Evolutionary conservation across 2,113 vertebrate species (phyloP).

Genomic region (Uropsilus gracilis): DNA sequence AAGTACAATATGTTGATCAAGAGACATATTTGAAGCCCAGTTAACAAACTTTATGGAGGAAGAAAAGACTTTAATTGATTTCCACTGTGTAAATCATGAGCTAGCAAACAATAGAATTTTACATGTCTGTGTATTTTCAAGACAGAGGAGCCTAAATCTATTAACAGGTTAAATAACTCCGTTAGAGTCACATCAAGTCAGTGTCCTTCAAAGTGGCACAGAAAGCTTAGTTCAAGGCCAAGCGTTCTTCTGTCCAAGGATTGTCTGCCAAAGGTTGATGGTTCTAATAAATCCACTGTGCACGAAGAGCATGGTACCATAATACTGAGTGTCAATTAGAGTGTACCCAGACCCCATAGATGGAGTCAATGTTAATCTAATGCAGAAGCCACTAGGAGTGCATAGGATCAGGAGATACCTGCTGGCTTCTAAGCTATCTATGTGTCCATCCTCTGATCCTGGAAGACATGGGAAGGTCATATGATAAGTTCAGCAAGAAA

Average conservation of each 20-base stretch:
- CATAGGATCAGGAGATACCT: not conserved
- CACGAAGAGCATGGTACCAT: not conserved
- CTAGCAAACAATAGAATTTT: conserved; percentile 48
- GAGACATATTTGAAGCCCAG: conserved; percentile 11
- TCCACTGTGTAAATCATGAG: conserved; percentile 56
- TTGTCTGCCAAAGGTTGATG: not conserved
- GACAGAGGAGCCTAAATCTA: not conserved
- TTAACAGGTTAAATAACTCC: not conserved
- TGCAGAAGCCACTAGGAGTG: not conserved
- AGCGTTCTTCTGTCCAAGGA: too few species aligned
- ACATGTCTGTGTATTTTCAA: not conserved
- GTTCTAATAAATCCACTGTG: not conserved
- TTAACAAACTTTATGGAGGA: not conserved
- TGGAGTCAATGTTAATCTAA: not conserved
- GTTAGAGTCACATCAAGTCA: not conserved
- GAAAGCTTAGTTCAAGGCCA: not conserved
- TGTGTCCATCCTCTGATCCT: not conserved
- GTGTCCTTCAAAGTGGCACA: not conserved
- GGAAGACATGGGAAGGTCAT: not conserved
- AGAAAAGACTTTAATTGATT: conserved; percentile 35
- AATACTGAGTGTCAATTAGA: not conserved
- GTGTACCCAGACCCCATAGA: not conserved
- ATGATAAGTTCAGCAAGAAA: not conserved
- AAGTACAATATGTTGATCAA: not conserved
- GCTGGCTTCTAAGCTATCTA: not conserved